Base-by-base conservation (phyloP, 2,888 invertebrate genomes). In the Cephus runcator region DNA sequence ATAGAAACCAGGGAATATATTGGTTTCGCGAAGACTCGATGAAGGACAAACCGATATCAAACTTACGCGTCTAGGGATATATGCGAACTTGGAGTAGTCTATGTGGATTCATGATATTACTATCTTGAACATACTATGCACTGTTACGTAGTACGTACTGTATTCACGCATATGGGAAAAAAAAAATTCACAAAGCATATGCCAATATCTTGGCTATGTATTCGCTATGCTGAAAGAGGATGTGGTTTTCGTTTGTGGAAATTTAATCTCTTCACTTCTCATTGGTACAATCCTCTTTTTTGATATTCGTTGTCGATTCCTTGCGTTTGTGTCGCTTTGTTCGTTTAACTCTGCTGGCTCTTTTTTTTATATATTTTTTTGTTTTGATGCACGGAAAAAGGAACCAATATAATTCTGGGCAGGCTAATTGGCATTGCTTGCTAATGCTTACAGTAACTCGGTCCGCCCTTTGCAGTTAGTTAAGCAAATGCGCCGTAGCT, bases 1-100 rank as follows among this genome's bases (percentile, higher is more conserved):
- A 87, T 85, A 83, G 82, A 85, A 80, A 75, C 78, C 78, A 74
- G 78, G 75, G 81, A 83, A 86, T 85, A 85, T 86, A 87, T 88
- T 85, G 87, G 85, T 84, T 87, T 83, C 79, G 79, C 82, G 82
- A 83, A 83, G 83, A 82, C 79, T 78, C 83, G 82, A 82, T 78
- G 82, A 86, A 82, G 81, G 77, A 76, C 69, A 69, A 75, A 69
- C 75, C 79, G 85, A 84, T 85, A 85, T 83, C 82, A 85, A 84
- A 86, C 84, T 86, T 87, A 77, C 80, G 79, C 79, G 82, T 80
- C 82, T 77, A 77, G 79, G 81, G 81, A 82, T 73, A 73, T 35
- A 73, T 15, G 4, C 23, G 40, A 35, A 40, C 4, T 15, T 23
- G 35, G 9, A 36, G 12, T 77, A 84, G 82, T 79, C 84, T 82